Base-by-base conservation (phyloP, 2,888 invertebrate genomes). In the Agrotis exclamationis region DNA sequence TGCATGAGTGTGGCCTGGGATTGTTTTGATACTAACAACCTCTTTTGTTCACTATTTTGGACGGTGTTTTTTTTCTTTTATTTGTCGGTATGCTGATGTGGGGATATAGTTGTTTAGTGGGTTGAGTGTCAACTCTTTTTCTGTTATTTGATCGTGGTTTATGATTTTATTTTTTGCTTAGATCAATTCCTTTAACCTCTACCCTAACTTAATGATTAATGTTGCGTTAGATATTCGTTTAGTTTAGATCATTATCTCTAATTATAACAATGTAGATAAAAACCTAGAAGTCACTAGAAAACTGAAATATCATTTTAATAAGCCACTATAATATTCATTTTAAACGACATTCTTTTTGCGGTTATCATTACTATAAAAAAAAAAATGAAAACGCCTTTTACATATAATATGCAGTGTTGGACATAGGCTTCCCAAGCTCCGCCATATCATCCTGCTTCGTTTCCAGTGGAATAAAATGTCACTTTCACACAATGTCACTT, bases 1-100 rank as follows among this genome's bases (percentile, higher is more conserved):
- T 89, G 87, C 88, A 90, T 89, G 88, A 80, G 85, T 80, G 85
- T 85, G 72, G 83, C 78, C 74, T 76, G 67, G 83, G 81, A 86
- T 87, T 87, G 85, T 86, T 84, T 82, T 85, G 67, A 64, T 80
- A 70, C 71, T 83, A 85, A 85, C 81, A 78, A 77, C 57, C 72
- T 67, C 79, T 76, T 84, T 84, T 80, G 76, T 85, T 66, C 63
- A 11, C 66, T 62, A 68, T 76, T 67, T 67, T 62, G 65, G 39
- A 59, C 28, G 57, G 11, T 76, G 67, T 80, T 65, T 80, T 75
- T 62, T 44, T 47, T 44, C 63, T n/a, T 48, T 60, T 53, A 48
- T 66, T 64, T 51, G 20, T 20, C 11, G 50, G 18, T 70, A 57
- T 63, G 65, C 56, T 70, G 56, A 62, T 64, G 50, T 24, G 9